A percentile compares a stretch with the other conserved stretches of the same genome.
Conservation (phyloP, 64 coral and sea anemone genomes). For the Montipora efflorescens region DNA sequence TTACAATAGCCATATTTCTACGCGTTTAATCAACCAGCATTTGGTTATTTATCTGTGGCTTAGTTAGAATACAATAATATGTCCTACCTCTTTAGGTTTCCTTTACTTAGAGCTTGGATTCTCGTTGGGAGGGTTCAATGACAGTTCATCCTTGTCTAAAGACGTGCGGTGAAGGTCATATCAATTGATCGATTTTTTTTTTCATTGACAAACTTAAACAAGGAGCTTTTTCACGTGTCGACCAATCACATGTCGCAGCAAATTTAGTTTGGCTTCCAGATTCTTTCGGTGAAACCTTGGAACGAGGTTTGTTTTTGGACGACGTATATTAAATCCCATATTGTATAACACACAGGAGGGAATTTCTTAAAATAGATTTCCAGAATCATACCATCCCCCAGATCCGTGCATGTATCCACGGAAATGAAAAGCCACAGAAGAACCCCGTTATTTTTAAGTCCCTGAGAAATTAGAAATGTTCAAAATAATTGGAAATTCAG, state of each 20-base stretch:
- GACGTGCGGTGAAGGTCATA: background rate
- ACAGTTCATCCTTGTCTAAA: background rate
- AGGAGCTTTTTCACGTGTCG: background rate
- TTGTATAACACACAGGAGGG: too few relatives aligned
- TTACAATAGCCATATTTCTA: background rate
- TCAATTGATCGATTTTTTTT: background rate
- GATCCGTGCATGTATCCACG: too few relatives aligned
- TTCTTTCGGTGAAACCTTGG: background rate
- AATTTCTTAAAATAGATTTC: too few relatives aligned
- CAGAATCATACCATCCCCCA: too few relatives aligned
- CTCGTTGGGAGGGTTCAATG: background rate
- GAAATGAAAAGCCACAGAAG: too few relatives aligned
- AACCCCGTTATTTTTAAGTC: too few relatives aligned
- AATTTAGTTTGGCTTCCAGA: background rate
- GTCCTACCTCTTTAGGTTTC: background rate
- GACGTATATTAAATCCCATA: background rate
- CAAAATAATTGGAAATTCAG: too few relatives aligned
- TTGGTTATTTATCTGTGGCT: background rate
- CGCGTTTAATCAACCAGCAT: background rate
- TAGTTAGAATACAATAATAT: background rate
- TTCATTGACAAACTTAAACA: background rate
- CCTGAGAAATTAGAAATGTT: too few relatives aligned
- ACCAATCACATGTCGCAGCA: background rate
- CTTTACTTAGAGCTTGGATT: background rate
- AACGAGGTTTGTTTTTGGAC: background rate